Base-by-base conservation (phyloP, 2,888 invertebrate species). In the Eudasyphora cyanicolor region DNA sequence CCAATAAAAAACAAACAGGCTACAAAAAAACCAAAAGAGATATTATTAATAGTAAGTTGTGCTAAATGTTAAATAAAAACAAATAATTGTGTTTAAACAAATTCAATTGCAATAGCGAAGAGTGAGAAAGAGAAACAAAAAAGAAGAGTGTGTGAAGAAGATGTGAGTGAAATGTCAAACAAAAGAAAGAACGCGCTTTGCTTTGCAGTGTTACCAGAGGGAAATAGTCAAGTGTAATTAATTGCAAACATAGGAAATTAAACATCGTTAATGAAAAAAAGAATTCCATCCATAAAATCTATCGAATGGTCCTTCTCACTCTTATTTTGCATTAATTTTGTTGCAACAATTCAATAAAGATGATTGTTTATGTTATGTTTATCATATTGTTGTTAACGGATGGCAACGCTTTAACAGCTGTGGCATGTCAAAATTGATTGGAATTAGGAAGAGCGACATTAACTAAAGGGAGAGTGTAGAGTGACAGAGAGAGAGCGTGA, bases 81-180 rank as follows among this genome's bases (percentile, higher is more conserved):
- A 64, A 38, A 38, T 27, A 38, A 64, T 21, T 42, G n/a, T 67
- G 67, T 67, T 38, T 69, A 27, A 71, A 71, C 38, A 71, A 64
- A 73, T 73, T 51, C 29, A 76, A 82, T 70, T 74, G 70, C 54
- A 76, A 76, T 27, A 51, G 42, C 27, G n/a, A 60, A 42, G 35
- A 60, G 21, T 5, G 24, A 21, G 67, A 24, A 69, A 69, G 71
- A 78, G 38, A 71, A 73, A 64, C 57, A 71, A 77, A 70, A 78
- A 79, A 73, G n/a, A n/a, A n/a, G 32, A 42, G 12, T 64, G n/a
- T n/a, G n/a, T n/a, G n/a, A n/a, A n/a, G 54, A 67, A 78, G 77
- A 83, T 79, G 77, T 71, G 73, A 60, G 54, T 54, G 38, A 78
- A 84, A 84, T 76, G 84, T 84, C 84, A 84, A 79, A 64, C 54